Evolutionary conservation across 23 tunicate genomes (phyloP), one percentile per base, ranked within the genome.

Genomic region (Halocynthia roretzi): DNA sequence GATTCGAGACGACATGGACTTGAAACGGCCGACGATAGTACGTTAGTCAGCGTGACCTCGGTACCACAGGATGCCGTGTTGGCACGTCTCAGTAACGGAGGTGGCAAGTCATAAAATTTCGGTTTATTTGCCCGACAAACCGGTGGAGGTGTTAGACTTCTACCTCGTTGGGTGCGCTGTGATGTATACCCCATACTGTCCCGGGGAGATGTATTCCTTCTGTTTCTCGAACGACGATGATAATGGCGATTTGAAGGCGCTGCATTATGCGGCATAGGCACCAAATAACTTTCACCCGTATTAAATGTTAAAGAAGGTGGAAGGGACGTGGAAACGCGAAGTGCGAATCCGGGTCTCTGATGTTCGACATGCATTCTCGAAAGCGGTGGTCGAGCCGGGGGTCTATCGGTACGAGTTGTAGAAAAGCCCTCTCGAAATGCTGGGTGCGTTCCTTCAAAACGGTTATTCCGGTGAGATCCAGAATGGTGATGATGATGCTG

Each of bases 401-500:
- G 70, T 65, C 70, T 65, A 6, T 65, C 70, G 10, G 70, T 48
- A 15, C 48, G 31, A 20, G 70, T 65, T 15, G 70, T 65, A 20
- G 31, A 40, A 65, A 65, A 65, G 31, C 31, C 48, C 22, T 65
- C 70, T 65, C 70, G 15, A 15, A 65, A 65, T 8, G 70, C 70
- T 40, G 70, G 70, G 5, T 65, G 70, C 0, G 70, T 65, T 65
- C 70, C 70, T 15, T 65, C 70, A 9, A 20, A 40, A 20, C 70
- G 22, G 31, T 65, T 65, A 65, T 48, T 65, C 2, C 70, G 15
- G 0, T 65, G 70, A 0, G 22, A 48, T 20, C 70, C 31, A 15
- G 70, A 65, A 65, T 40, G 31, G 51, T 66, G 51, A 56, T 68
- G 23, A 23, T 68, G 76, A 68, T 76, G 69, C 54, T 81, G 62